Evolutionary conservation across 2,797 vertebrate genomes (phyloP).

Genomic region (Pygocentrus nattereri): DNA sequence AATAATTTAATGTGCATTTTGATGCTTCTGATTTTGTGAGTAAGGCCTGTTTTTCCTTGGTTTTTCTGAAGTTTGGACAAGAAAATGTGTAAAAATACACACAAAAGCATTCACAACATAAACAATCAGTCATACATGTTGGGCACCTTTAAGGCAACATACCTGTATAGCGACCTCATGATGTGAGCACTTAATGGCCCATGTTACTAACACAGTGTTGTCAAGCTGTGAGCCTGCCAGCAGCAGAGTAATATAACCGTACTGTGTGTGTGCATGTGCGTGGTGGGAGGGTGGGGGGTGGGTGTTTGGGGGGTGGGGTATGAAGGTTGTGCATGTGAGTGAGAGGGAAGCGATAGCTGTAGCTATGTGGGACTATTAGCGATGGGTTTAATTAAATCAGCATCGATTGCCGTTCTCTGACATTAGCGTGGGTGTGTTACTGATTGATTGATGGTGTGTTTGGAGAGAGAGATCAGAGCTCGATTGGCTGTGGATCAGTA

Average conservation of each 20-base stretch:
- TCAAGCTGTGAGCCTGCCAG: conserved; percentile 14
- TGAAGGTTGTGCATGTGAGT: not conserved
- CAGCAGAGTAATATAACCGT: conserved; percentile 21
- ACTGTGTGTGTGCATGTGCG: not conserved
- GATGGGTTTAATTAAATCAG: conserved; percentile 57
- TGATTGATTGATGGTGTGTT: conserved; percentile 56
- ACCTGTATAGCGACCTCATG: conserved; percentile 30
- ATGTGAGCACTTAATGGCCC: conserved; percentile 34
- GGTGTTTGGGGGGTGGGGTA: not conserved
- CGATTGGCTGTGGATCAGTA: conserved; percentile 40
- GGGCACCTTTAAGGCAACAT: conserved; percentile 2
- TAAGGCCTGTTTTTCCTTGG: too few relatives aligned
- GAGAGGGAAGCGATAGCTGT: conserved; percentile 23
- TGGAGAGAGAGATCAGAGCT: conserved; percentile 45
- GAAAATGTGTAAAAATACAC: not conserved
- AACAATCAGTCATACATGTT: not conserved
- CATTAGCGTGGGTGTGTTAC: conserved; percentile 40
- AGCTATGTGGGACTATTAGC: conserved; percentile 36
- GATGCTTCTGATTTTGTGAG: too few relatives aligned
- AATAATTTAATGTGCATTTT: too few relatives aligned
- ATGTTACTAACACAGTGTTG: conserved; percentile 6
- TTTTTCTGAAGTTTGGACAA: too few relatives aligned
- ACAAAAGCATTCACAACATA: not conserved
- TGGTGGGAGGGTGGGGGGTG: conserved; percentile 7
- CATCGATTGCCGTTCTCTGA: conserved; percentile 54